phyloP scores from a whole-genome alignment of 2,888 invertebrate species.

The Caenorhabditis auriculariae region DNA sequence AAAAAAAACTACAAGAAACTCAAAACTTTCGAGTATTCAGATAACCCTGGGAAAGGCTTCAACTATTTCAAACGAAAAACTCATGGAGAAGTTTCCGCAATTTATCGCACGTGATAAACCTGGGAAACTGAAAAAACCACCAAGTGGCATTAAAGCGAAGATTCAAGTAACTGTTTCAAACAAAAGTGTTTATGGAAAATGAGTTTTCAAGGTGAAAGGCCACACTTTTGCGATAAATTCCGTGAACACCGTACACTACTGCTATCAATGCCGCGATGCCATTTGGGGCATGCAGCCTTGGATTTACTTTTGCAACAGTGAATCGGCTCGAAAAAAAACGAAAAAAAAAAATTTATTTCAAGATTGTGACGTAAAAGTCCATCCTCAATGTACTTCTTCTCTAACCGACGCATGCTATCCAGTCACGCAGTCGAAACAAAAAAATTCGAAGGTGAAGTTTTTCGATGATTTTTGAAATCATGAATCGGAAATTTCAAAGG shows the following conservation, averaged over 20 bases:
- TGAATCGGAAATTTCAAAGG: too few species aligned
- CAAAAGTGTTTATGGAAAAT: too few species aligned
- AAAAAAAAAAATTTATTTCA: slow-evolving; percentile 44
- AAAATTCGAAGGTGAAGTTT: slow-evolving; percentile 3
- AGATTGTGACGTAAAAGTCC: slow-evolving; percentile 86
- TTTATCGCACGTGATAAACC: slow-evolving; percentile 84
- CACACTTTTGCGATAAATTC: slow-evolving; percentile 87
- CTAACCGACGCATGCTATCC: slow-evolving; percentile 80
- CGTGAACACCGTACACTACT: slow-evolving; percentile 84
- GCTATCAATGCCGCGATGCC: slow-evolving; percentile 87
- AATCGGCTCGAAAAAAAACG: slow-evolving; percentile 13
- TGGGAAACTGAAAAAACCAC: slow-evolving; percentile 41
- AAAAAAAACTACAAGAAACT: slow-evolving; percentile 67
- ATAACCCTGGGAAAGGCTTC: slow-evolving; percentile 52
- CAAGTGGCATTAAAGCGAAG: slow-evolving; percentile 30
- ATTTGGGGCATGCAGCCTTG: slow-evolving; percentile 95
- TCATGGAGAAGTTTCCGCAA: slow-evolving; percentile 78
- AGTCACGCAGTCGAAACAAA: slow-evolving; percentile 42
- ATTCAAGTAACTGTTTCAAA: slow-evolving; percentile 15
- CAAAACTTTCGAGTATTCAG: slow-evolving; percentile 28
- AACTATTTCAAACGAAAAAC: slow-evolving; percentile 62
- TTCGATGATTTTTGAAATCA: too few species aligned
- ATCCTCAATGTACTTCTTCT: slow-evolving; percentile 78
- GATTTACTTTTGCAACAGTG: slow-evolving; percentile 91
- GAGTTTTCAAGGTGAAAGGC: slow-evolving; percentile 70